Base-by-base conservation (phyloP, 2,113 vertebrate genomes). In the Rhinopomastus cyanomelas region DNA sequence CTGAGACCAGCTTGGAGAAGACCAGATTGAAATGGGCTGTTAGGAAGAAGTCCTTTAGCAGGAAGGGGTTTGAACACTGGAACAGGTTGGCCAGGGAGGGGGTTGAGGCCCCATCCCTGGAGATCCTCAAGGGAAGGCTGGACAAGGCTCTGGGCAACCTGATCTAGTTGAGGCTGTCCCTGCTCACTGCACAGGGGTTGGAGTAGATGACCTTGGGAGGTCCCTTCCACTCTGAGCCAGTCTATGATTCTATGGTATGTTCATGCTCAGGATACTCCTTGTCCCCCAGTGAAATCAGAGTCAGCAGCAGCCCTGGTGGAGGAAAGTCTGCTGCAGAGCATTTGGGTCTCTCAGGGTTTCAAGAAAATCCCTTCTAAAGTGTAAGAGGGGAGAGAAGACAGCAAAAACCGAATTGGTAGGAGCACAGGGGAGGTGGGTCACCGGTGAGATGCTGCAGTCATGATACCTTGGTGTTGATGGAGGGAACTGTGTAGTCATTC, bases 371-470 rank as follows among this genome's bases (percentile, higher is more conserved):
- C 75, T 87, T 42, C 16, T 37, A 25, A 85, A 73, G 5, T 19
- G 8, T 49, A 68, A 65, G 1, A 72, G 10, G 4, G 9, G 4
- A 82, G 37, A 78, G 29, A 85, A 78, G 11, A 72, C 6, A 67
- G 7, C 0, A 61, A 48, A 55, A 64, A 72, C n/a, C 12, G 9
- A 9, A 7, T 20, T 22, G 16, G 3, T 32, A 42, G 62, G 26
- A 64, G 29, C 10, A 37, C 1, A 29, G 20, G 26, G 78, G 22
- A 75, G 23, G 14, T 68, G 0, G 0, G 5, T 80, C 17, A 76
- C 23, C 60, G 26, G 68, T 30, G 78, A 76, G 68, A 60, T 37
- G 23, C 11, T 53, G 42, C 34, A 77, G 69, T 22, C 26, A 8
- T 15, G 23, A 65, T 22, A 32, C 18, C 23, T 11, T 34, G 10